Conservation (phyloP, 2,797 vertebrate species). For the Pseudopleuronectes americanus region DNA sequence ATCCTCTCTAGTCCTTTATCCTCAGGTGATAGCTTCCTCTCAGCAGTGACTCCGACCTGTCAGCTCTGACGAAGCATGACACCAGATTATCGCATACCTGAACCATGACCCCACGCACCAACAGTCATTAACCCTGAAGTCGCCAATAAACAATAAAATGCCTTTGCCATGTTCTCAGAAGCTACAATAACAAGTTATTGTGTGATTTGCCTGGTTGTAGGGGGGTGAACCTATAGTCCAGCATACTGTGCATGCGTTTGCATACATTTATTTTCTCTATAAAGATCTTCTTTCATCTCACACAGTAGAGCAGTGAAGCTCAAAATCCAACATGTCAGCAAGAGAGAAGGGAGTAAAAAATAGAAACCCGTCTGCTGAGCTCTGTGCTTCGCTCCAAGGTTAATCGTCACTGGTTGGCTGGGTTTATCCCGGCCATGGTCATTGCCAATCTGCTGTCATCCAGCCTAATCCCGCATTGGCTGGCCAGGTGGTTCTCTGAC, state of each 20-base stretch:
- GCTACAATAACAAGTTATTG: neutral
- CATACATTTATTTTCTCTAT: neutral
- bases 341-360: neutral
- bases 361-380: conserved; percentile 11
- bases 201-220: no score
- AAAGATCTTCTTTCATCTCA: neutral
- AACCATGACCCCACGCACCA: neutral
- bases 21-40: conserved; percentile 48
- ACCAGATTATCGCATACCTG: neutral
- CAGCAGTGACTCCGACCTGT: conserved; percentile 23
- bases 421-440: conserved; percentile 35
- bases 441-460: conserved; percentile 51
- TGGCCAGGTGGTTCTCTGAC: conserved; percentile 46
- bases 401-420: conserved; percentile 36
- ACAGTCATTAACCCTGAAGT: conserved; percentile 1
- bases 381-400: conserved; percentile 8
- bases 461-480: conserved; percentile 61
- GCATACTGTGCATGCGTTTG: neutral
- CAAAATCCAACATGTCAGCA: conserved; percentile 6
- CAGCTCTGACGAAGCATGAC: conserved; percentile 35
- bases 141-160: neutral
- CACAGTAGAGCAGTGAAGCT: neutral
- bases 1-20: conserved; percentile 53
- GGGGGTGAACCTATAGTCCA: neutral
- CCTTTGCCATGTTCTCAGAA: neutral